These are phyloP conservation scores for Calvadosia cruxmelitensis DNA, from an alignment of 30 jellyfish, hydroid and myxozoan genomes.

Conservation along the genomic window DNA sequence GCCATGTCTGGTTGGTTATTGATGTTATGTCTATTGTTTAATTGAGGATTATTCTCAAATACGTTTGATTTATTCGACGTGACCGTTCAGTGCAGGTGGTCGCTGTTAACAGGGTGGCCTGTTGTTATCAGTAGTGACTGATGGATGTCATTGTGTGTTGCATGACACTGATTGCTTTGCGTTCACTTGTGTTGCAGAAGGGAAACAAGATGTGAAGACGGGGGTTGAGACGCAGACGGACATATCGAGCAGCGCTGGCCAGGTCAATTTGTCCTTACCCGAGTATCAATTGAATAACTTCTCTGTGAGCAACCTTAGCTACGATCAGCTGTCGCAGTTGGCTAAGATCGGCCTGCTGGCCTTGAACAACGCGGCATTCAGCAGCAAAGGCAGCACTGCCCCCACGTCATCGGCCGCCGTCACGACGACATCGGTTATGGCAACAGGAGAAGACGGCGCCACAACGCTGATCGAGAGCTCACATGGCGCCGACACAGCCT, in stretches of 20 bases:
- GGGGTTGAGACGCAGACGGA: too few species aligned
- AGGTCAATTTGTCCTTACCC: slow-evolving; percentile 67
- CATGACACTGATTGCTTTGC: background rate
- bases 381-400: background rate
- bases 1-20: too few species aligned
- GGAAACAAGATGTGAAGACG: too few species aligned
- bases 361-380: slow-evolving; percentile 62
- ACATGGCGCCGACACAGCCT: slow-evolving; percentile 31
- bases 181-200: background rate
- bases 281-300: slow-evolving; percentile 80
- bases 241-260: slow-evolving; percentile 7
- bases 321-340: slow-evolving; percentile 85
- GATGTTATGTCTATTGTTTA: too few species aligned
- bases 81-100: too few species aligned
- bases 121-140: too few species aligned
- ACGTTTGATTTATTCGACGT: too few species aligned
- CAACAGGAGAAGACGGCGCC: slow-evolving; percentile 42
- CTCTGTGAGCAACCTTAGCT: slow-evolving; percentile 72
- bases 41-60: too few species aligned
- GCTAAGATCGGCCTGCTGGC: slow-evolving; percentile 91
- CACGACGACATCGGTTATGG: slow-evolving; percentile 35
- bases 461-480: slow-evolving; percentile 49
- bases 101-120: too few species aligned
- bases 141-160: background rate
- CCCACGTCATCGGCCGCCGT: slow-evolving; percentile 58